Percentiles rank a stretch among this genome's conserved stretches.
Evolutionary conservation across 2,888 invertebrate species (phyloP).

Genomic region (Drosophila limbata): DNA sequence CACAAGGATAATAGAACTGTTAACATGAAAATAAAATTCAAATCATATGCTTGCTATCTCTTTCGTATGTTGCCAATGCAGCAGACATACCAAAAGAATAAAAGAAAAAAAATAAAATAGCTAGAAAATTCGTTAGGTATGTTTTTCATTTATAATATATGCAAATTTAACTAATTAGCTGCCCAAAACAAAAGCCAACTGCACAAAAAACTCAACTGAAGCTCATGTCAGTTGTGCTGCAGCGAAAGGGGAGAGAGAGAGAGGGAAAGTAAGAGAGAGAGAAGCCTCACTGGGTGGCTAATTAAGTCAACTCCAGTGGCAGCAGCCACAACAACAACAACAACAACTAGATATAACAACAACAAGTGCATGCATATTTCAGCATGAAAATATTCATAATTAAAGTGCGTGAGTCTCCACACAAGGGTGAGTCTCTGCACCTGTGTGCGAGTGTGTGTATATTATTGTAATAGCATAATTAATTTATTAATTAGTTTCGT

Average conservation of each 20-base stretch:
- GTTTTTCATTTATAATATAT: slow-evolving; percentile 13
- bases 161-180: slow-evolving; percentile 30
- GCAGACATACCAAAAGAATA: background rate
- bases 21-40: slow-evolving; percentile 75
- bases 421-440: slow-evolving; percentile 15
- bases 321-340: slow-evolving; percentile 46
- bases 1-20: slow-evolving; percentile 78
- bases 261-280: background rate
- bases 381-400: slow-evolving; percentile 79
- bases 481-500: slow-evolving; percentile 81
- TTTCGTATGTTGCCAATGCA: slow-evolving; percentile 3
- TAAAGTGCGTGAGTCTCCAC: slow-evolving; percentile 70
- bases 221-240: slow-evolving; percentile 36
- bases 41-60: slow-evolving; percentile 58
- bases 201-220: slow-evolving; percentile 4
- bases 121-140: slow-evolving; percentile 2
- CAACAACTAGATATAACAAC: slow-evolving; percentile 35
- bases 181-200: slow-evolving; percentile 20
- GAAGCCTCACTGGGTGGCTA: slow-evolving; percentile 68
- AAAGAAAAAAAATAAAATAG: background rate
- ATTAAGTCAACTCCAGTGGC: slow-evolving; percentile 77
- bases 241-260: background rate
- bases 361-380: slow-evolving; percentile 70
- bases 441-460: slow-evolving; percentile 34
- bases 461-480: slow-evolving; percentile 80